phyloP scores from a whole-genome alignment of 2,797 vertebrate genomes.

The Percopsis omiscomaycus region DNA sequence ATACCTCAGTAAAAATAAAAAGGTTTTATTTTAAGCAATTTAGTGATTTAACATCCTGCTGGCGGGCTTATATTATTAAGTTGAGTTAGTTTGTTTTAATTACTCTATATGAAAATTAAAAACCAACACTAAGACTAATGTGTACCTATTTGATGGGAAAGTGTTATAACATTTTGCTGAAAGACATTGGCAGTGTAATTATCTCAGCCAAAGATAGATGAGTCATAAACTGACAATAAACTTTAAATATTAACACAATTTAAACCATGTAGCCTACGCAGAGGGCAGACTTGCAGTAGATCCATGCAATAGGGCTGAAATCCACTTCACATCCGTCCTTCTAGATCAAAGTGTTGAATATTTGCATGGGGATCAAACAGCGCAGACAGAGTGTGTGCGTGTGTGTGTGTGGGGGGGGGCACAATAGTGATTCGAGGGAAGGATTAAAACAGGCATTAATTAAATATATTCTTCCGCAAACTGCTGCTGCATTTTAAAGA shows the following conservation, averaged over 20 bases:
- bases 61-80: too few species aligned
- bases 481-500: constrained; percentile 67
- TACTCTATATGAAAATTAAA: constrained; percentile 5
- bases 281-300: constrained; percentile 52
- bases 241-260: constrained; percentile 33
- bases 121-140: background rate
- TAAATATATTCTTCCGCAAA: constrained; percentile 74
- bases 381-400: constrained; percentile 21
- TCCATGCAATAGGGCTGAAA: constrained; percentile 63
- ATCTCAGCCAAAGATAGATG: constrained; percentile 2
- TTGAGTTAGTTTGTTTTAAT: background rate
- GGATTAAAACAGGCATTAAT: constrained; percentile 75
- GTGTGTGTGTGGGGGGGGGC: constrained; percentile 15
- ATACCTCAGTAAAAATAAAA: too few species aligned
- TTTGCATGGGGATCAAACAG: constrained; percentile 76
- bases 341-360: constrained; percentile 68
- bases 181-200: constrained; percentile 6
- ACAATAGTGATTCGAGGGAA: constrained; percentile 62
- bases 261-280: constrained; percentile 34
- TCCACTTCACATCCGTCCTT: constrained; percentile 63
- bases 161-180: too few species aligned
- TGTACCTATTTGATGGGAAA: too few species aligned
- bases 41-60: too few species aligned
- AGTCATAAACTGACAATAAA: constrained; percentile 32
- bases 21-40: too few species aligned